Conservation (phyloP, 2,888 invertebrate species). For the Macaria notata region DNA sequence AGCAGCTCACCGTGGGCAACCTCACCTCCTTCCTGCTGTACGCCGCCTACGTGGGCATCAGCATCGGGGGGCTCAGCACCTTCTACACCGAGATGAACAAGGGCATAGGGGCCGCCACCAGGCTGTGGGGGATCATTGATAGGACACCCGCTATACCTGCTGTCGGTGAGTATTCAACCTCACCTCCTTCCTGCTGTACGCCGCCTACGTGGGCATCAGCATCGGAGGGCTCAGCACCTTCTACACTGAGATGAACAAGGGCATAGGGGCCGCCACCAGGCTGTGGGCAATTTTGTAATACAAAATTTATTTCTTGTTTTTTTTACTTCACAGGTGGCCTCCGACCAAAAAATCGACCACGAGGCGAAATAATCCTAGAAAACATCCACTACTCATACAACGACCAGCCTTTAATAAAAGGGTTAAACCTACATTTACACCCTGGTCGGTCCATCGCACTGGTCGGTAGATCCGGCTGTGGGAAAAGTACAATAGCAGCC, state of each 20-base stretch:
- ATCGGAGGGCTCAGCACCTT: constrained; percentile 95
- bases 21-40: constrained; percentile 97
- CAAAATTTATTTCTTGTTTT: too few relatives aligned
- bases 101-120: constrained; percentile 94
- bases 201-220: constrained; percentile 96
- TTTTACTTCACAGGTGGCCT: constrained; percentile 81
- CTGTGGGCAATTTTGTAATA: too few relatives aligned
- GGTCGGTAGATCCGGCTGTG: constrained; percentile 96
- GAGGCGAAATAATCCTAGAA: constrained; percentile 88
- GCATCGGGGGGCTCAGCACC: constrained; percentile 93
- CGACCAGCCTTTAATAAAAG: constrained; percentile 79
- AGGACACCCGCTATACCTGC: constrained; percentile 89
- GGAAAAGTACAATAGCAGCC: constrained; percentile 95
- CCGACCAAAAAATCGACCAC: constrained; percentile 75
- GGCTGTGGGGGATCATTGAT: constrained; percentile 95
- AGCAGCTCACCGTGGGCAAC: constrained; percentile 91
- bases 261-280: constrained; percentile 94
- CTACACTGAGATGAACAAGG: constrained; percentile 96
- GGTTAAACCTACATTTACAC: constrained; percentile 85
- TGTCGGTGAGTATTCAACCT: constrained; percentile 68
- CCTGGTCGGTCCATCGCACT: constrained; percentile 89
- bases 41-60: constrained; percentile 96
- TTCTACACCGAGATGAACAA: constrained; percentile 97
- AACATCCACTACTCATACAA: constrained; percentile 90
- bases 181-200: constrained; percentile 95